Conservation (phyloP, 2,113 vertebrate genomes). For the Malurus alboscapulatus region DNA sequence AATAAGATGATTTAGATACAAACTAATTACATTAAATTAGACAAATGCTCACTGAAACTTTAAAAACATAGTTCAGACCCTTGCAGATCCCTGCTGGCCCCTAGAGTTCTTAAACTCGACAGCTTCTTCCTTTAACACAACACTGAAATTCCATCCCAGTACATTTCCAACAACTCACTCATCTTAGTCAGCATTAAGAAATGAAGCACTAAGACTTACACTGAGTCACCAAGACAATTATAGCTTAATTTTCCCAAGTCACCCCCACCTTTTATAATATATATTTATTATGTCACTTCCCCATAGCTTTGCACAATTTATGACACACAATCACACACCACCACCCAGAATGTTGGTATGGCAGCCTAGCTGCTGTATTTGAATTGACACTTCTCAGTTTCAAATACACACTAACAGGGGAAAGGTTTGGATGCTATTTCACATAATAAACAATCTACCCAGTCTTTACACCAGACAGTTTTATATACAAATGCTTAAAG, state of each 20-base stretch:
- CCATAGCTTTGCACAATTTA: not conserved
- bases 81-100: not conserved
- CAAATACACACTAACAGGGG: not conserved
- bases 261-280: not conserved
- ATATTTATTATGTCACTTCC: conserved; percentile 24
- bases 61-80: not conserved
- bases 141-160: not conserved
- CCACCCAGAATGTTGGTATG: not conserved
- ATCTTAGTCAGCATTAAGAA: conserved; percentile 53
- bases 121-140: not conserved
- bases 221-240: conserved; percentile 41
- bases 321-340: not conserved
- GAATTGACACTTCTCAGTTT: not conserved
- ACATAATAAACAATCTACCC: not conserved
- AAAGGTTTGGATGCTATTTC: not conserved
- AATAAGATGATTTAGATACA: not conserved
- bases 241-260: conserved; percentile 43
- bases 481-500: not conserved
- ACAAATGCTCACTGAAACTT: not conserved
- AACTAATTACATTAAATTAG: not conserved
- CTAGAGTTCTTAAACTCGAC: not conserved
- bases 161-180: not conserved
- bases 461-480: not conserved
- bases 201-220: conserved; percentile 1
- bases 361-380: not conserved